Percentiles rank a stretch among this genome's conserved stretches.
Conservation (phyloP, 1,140 invertebrate species). For the Tachypleus tridentatus region DNA sequence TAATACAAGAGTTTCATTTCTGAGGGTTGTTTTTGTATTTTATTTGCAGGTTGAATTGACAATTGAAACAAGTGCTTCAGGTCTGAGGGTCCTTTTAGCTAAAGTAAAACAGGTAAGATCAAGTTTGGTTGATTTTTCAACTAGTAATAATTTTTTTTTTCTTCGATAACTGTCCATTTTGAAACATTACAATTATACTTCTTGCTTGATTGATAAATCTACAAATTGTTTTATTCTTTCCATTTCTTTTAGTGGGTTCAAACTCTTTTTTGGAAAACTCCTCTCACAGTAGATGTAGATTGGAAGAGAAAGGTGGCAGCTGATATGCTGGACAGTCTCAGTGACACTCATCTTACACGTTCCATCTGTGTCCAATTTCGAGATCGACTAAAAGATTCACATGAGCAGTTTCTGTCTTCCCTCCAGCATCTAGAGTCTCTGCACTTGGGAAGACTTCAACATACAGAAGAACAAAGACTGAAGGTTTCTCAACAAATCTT, state of each 20-base stretch:
- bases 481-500: background rate
- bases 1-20: too few relatives aligned
- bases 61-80: slow-evolving; percentile 57
- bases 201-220: background rate
- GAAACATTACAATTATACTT: background rate
- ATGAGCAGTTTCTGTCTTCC: slow-evolving; percentile 52
- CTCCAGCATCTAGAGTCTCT: slow-evolving; percentile 47
- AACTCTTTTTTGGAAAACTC: slow-evolving; percentile 47
- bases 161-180: background rate
- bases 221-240: background rate
- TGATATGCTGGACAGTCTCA: slow-evolving; percentile 60
- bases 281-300: slow-evolving; percentile 45
- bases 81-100: slow-evolving; percentile 60
- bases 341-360: slow-evolving; percentile 53
- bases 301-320: slow-evolving; percentile 60
- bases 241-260: slow-evolving; percentile 33
- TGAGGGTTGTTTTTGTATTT: too few relatives aligned
- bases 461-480: slow-evolving; percentile 65
- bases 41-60: slow-evolving; percentile 58
- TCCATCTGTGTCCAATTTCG: slow-evolving; percentile 57
- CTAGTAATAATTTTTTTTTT: background rate
- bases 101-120: slow-evolving; percentile 47
- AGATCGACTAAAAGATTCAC: slow-evolving; percentile 46
- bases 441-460: slow-evolving; percentile 55
- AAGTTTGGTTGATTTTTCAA: background rate